Evolutionary conservation across 35 echinoderm and acorn worm species (phyloP).

Genomic region (Hemicentrotus pulcherrimus): DNA sequence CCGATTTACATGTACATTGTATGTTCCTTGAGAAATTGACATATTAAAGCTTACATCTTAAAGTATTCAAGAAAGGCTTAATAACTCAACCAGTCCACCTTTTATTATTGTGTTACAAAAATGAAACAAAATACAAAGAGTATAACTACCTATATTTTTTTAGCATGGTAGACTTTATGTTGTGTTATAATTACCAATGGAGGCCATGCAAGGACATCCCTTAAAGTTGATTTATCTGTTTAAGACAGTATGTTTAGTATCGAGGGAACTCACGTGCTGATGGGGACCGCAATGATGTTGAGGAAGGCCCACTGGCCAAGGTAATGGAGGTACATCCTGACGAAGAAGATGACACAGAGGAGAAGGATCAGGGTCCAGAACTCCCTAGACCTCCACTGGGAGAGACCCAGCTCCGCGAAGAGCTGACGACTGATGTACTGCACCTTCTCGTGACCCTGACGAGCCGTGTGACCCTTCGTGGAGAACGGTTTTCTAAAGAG

Average conservation of each 20-base stretch:
- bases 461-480: slow-evolving; percentile 84
- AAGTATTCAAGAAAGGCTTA: no score
- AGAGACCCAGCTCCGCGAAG: slow-evolving; percentile 85
- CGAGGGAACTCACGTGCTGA: slow-evolving; percentile 90
- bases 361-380: slow-evolving; percentile 95
- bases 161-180: no score
- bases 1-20: no score
- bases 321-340: slow-evolving; percentile 92
- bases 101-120: no score
- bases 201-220: no score
- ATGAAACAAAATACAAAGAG: no score
- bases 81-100: no score
- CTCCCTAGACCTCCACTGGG: slow-evolving; percentile 96
- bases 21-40: no score
- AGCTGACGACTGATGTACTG: slow-evolving; percentile 92
- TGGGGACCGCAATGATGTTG: slow-evolving; percentile 86
- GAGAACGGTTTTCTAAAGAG: slow-evolving; percentile 72
- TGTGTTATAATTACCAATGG: neutral
- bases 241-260: no score
- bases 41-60: no score
- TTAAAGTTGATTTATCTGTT: no score
- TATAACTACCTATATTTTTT: no score
- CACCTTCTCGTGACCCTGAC: slow-evolving; percentile 87
- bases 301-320: slow-evolving; percentile 95
- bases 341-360: slow-evolving; percentile 82